Evolutionary conservation across 1,140 invertebrate species (phyloP), one percentile per base, ranked within the genome.

Genomic region (Cydia splendana): DNA sequence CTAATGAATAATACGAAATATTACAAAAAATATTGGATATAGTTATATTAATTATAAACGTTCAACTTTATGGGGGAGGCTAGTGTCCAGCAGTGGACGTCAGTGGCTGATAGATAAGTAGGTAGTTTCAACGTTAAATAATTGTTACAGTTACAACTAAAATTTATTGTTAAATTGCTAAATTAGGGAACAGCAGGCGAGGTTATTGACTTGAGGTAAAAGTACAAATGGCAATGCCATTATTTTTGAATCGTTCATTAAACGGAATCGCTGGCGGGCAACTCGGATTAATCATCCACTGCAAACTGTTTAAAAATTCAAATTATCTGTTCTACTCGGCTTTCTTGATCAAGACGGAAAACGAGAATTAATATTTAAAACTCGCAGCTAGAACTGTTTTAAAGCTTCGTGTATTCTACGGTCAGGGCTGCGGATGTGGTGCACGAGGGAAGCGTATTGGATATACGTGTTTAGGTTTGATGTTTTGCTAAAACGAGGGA

Each of bases 291-390:
- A 88, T 85, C 81, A 82, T 76, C 75, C 69, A 79, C 79, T 82
- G 75, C 76, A 38, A 79, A 74, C 79, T 85, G 78, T 86, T 89
- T 87, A 87, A 89, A 85, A 85, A 86, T 89, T 84, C 81, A 86
- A 86, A 86, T 86, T 83, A 81, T 82, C 80, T 84, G 76, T 84
- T 83, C 79, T 76, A 82, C 80, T 75, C 76, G 78, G 81, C 78
- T 85, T 83, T 84, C 71, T 28, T 53, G 77, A 84, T 84, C 81
- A 69, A 78, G 80, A 78, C 79, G 71, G 73, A 65, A 82, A 80
- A 78, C 73, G 69, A 76, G 78, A 69, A 84, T 86, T 85, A 85
- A 87, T 85, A 87, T 85, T 88, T 85, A 85, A 88, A 85, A 82
- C 78, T 80, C 78, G 73, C n/a, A 20, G 13, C 67, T 45, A 71